These are phyloP conservation scores for Mya arenaria DNA, from an alignment of 1,140 invertebrate species.

Conservation along the genomic window DNA sequence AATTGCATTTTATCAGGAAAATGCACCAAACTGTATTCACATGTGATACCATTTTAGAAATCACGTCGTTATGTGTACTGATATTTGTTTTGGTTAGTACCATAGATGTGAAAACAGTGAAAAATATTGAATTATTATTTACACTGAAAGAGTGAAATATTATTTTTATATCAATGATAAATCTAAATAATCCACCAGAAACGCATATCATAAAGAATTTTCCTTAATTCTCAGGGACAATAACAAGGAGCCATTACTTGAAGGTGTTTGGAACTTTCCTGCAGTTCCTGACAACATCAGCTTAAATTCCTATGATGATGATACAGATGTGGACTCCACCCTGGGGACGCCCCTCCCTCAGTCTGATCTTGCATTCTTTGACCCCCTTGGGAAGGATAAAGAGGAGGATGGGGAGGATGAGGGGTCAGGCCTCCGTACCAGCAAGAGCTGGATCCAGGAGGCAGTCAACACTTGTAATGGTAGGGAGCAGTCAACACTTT, in stretches of 20 bases:
- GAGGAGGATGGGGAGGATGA: conserved; percentile 39
- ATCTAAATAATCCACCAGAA: too few relatives aligned
- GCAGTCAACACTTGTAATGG: conserved; percentile 77
- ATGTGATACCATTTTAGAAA: too few relatives aligned
- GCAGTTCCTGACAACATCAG: conserved; percentile 81
- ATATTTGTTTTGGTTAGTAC: too few relatives aligned
- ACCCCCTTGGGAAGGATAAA: conserved; percentile 65
- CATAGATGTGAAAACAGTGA: too few relatives aligned
- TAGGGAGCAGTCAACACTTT: too few relatives aligned
- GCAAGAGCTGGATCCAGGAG: conserved; percentile 78
- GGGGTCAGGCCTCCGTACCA: conserved; percentile 55
- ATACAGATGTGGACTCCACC: conserved; percentile 76
- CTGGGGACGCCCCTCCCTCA: conserved; percentile 77
- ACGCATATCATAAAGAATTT: too few relatives aligned
- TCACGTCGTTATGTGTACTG: too few relatives aligned
- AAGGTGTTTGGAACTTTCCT: conserved; percentile 81
- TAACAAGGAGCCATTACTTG: conserved; percentile 65
- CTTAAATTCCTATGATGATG: conserved; percentile 79
- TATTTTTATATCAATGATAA: too few relatives aligned
- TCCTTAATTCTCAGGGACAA: conserved; percentile 61
- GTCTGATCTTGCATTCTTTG: conserved; percentile 79
- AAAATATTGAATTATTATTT: too few relatives aligned
- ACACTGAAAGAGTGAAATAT: too few relatives aligned
- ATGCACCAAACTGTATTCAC: too few relatives aligned
- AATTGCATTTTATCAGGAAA: too few relatives aligned